These are phyloP conservation scores for Leucophenga varia DNA, from an alignment of 1,140 invertebrate genomes.

Conservation along the genomic window DNA sequence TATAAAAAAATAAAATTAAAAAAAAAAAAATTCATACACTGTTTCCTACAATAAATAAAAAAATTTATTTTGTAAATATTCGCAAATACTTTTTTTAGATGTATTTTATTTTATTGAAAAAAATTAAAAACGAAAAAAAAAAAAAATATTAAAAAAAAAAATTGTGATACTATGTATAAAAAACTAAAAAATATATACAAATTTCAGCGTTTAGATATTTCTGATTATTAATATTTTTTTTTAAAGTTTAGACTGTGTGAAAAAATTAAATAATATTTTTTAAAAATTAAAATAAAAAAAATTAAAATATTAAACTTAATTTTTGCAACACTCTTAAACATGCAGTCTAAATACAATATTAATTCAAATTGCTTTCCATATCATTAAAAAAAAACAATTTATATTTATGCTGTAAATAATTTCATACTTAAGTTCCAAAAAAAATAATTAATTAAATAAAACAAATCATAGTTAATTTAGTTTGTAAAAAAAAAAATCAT, in stretches of 20 bases:
- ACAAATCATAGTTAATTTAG: slow-evolving; percentile 46
- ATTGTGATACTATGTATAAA: slow-evolving; percentile 50
- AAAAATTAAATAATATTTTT: background rate
- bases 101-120: too few relatives aligned
- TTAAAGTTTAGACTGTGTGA: background rate
- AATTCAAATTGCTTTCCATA: slow-evolving; percentile 46
- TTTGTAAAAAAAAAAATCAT: slow-evolving; percentile 15
- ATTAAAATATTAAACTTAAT: slow-evolving; percentile 11
- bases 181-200: too few relatives aligned
- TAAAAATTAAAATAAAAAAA: slow-evolving; percentile 16
- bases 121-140: background rate
- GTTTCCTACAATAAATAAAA: slow-evolving; percentile 34
- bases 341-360: slow-evolving; percentile 14
- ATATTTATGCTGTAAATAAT: background rate
- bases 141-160: slow-evolving; percentile 27
- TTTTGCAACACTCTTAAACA: too few relatives aligned
- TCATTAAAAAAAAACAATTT: slow-evolving; percentile 23
- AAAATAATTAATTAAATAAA: background rate
- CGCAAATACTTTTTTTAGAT: too few relatives aligned
- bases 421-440: background rate
- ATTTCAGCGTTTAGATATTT: too few relatives aligned
- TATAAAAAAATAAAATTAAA: slow-evolving; percentile 28
- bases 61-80: slow-evolving; percentile 30
- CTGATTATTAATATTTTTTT: background rate
- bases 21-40: too few relatives aligned